Base-by-base conservation (phyloP, 1,140 invertebrate species). In the Hyposmocoma kahamanoa region DNA sequence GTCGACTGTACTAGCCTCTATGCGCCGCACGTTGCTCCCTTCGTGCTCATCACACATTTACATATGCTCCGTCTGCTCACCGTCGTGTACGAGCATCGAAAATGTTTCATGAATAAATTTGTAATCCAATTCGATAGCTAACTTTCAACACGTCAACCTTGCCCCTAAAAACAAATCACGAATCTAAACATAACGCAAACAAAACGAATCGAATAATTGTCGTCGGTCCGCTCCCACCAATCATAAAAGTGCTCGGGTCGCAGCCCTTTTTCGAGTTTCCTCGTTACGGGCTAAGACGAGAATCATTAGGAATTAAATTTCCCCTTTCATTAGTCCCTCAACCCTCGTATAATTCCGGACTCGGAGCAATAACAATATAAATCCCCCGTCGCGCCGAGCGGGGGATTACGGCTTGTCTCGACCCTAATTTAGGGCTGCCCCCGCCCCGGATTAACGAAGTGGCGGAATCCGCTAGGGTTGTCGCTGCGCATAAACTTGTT, bases 241-340 rank as follows among this genome's bases (percentile, higher is more conserved):
- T 79, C 72, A 81, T 75, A 80, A 81, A 82, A 78, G 62, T 63
- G 55, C 57, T 66, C 69, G 67, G 74, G 68, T 78, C 66, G 68
- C 66, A 75, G 73, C 73, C 81, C 79, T 83, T 85, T 84, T 83
- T 77, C 75, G 67, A 80, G 76, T 80, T 81, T 76, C 76, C 79
- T 83, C 79, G 82, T 83, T 85, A 85, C 78, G 72, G 76, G 69
- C 79, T 85, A 83, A 83, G 82, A 85, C 77, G 82, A 76, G 78
- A 85, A 85, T 85, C 82, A 85, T 85, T 85, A 85, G 79, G 82
- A 85, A 83, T 85, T 85, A 85, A 85, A 85, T 85, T 85, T 85
- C 82, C 82, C 79, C 79, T 85, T 85, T 85, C 77, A 85, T 85
- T 85, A 85, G 82, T 85, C 82, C 79, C 81, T 84, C 81, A 82